Base-by-base conservation (phyloP, 2,113 vertebrate species). In the Microtus richardsoni region DNA sequence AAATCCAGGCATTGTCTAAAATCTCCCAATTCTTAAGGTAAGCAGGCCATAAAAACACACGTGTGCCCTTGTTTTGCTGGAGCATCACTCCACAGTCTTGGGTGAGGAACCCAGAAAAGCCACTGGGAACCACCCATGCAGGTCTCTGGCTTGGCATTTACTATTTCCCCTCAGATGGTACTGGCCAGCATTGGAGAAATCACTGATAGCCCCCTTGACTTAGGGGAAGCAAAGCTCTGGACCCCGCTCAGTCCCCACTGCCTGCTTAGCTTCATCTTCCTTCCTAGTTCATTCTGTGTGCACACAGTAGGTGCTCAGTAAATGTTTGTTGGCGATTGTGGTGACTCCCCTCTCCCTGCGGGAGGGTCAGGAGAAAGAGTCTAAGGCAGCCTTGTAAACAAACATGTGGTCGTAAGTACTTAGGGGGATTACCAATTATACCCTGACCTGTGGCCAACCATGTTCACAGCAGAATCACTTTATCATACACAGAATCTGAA, bases 1-100 rank as follows among this genome's bases (percentile, higher is more conserved):
- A 88, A 74, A 92, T 70, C 88, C 52, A 33, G 41, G 17, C 83
- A 90, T 90, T 64, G 62, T 49, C 82, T 68, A 16, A 71, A 77
- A 39, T 80, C 58, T 94, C 91, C 52, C 47, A 26, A 84, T 88
- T 77, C 70, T 58, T 47, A 75, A 64, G 24, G 28, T 13, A 58
- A 26, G 33, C 80, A 91, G 60, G 73, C 70, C 28, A 75, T 68
- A 49, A 80, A 41, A 82, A 73, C 86, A 90, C 85, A 77, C 13
- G 80, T 93, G 91, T 41, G 44, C 39, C 7, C 36, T 24, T 44
- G 49, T 33, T 44, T 14, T 68, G 85, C 66, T 71, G 0, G 0
- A 26, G 83, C 1, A 0, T 44, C 8, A 5, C 41, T 62, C 21
- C 10, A 77, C 58, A 77, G 62, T 60, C 88, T 94, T 93, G 12